Evolutionary conservation across 2,797 vertebrate species (phyloP), one percentile per base, ranked within the genome.

Genomic region (Ambastaia sidthimunki): DNA sequence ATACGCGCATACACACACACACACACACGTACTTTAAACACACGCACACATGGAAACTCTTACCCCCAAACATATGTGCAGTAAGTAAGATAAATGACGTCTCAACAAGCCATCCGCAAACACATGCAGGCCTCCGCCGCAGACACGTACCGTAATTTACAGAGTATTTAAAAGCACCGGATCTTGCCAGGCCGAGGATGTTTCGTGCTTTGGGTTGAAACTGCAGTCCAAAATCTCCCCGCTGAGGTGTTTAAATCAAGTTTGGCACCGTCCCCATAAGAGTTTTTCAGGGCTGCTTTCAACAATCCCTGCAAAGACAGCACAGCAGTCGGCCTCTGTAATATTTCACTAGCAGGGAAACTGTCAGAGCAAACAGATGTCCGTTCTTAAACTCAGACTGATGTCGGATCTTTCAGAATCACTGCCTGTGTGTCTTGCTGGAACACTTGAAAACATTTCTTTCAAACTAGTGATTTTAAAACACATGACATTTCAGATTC

Each of bases 31-130:
- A 31, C 44, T 21, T 10, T 1, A 15, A 19, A 54, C 25, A 66
- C 9, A 31, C 10, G 6, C 50, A 55, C 74, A 68, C 50, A 68
- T 76, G 74, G 91, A 92, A 93, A 88, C 90, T 88, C 87, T 89
- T 89, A 91, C 80, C 89, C 89, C 86, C 89, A 89, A 88, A 92
- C 91, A 90, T 62, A 70, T 90, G 88, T 87, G 91, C 92, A 86
- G 85, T 93, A 86, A 91, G 87, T 88, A 92, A 90, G 89, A 94
- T 86, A 85, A 89, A 92, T 87, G 86, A 70, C 12, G 82, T 91
- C 89, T 85, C 84, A 80, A 88, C 65, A 66, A 74, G 89, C 86
- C 83, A 21, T 68, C 65, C 73, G 52, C 60, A 75, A 6, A 74
- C 73, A 73, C 71, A 74, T 0, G 5, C 71, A 60, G 34, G 21